A percentile compares a stretch with the other conserved stretches of the same genome.
Evolutionary conservation across 2,888 invertebrate genomes (phyloP).

Genomic region (Noctua comes): DNA sequence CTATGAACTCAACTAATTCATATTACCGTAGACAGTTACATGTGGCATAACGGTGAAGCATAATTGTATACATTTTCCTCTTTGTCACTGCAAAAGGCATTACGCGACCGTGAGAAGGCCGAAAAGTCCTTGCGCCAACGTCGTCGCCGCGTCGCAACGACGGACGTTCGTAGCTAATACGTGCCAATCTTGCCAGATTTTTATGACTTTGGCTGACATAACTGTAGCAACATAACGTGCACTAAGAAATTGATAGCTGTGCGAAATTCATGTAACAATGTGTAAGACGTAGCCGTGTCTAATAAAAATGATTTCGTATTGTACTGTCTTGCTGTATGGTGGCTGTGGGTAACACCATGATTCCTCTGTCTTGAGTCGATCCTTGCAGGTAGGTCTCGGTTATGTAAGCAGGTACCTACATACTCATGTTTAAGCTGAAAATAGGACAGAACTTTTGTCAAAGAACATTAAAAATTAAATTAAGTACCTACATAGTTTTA

Average conservation of each 20-base stretch:
- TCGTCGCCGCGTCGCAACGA: neutral
- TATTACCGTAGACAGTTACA: conserved; percentile 74
- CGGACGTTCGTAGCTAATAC: conserved; percentile 37
- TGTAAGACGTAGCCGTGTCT: conserved; percentile 53
- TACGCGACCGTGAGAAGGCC: conserved; percentile 73
- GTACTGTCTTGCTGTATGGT: conserved; percentile 7
- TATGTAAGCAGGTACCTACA: neutral
- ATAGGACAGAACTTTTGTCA: neutral
- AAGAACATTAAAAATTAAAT: neutral
- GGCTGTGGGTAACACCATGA: neutral
- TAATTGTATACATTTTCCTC: conserved; percentile 71
- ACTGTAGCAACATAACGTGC: conserved; percentile 66
- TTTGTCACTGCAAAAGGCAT: conserved; percentile 65
- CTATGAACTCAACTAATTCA: conserved; percentile 76
- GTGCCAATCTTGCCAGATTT: conserved; percentile 60
- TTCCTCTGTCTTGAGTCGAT: neutral
- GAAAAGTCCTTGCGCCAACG: conserved; percentile 52
- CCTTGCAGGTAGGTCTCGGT: neutral
- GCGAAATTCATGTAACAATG: conserved; percentile 62
- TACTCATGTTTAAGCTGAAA: conserved; percentile 9
- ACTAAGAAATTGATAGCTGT: conserved; percentile 62
- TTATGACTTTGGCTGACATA: conserved; percentile 65
- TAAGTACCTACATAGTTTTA: neutral
- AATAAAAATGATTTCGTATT: conserved; percentile 52
- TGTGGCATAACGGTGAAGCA: conserved; percentile 75